Conservation (phyloP, 2,113 vertebrate species). For the Rissa tridactyla region DNA sequence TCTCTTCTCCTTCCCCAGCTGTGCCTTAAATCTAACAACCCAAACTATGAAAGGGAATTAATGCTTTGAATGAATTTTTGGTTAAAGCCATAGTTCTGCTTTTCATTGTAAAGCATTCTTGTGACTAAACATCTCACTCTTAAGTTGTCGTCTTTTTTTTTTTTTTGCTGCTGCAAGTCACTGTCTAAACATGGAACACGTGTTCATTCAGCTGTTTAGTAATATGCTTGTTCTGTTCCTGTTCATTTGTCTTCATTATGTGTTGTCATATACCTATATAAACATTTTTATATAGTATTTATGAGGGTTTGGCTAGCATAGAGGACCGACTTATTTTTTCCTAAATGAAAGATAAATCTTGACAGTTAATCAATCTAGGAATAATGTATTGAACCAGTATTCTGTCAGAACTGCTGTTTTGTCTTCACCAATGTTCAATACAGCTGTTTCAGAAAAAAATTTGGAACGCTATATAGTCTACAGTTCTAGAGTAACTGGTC, state of each 20-base stretch:
- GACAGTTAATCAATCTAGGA: slow-evolving; percentile 19
- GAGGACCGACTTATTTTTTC: neutral
- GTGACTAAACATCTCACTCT: neutral
- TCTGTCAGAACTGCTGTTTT: neutral
- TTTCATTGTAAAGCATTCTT: neutral
- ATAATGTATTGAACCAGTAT: neutral
- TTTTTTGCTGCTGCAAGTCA: neutral
- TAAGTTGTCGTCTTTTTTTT: rapidly evolving
- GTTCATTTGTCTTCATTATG: neutral
- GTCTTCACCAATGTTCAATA: neutral
- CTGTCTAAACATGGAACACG: neutral
- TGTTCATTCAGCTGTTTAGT: neutral
- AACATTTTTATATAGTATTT: neutral
- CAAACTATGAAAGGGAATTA: neutral
- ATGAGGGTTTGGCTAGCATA: neutral
- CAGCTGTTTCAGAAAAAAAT: neutral
- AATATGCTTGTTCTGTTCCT: neutral
- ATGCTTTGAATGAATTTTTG: neutral
- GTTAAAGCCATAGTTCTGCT: neutral
- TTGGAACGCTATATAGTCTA: neutral
- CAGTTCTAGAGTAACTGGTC: neutral
- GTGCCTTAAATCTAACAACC: neutral
- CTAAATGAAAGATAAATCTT: slow-evolving; percentile 2
- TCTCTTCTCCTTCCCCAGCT: neutral
- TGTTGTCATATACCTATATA: neutral